Evolutionary conservation across 1,140 invertebrate genomes (phyloP).

Genomic region (Cydia strobilella): DNA sequence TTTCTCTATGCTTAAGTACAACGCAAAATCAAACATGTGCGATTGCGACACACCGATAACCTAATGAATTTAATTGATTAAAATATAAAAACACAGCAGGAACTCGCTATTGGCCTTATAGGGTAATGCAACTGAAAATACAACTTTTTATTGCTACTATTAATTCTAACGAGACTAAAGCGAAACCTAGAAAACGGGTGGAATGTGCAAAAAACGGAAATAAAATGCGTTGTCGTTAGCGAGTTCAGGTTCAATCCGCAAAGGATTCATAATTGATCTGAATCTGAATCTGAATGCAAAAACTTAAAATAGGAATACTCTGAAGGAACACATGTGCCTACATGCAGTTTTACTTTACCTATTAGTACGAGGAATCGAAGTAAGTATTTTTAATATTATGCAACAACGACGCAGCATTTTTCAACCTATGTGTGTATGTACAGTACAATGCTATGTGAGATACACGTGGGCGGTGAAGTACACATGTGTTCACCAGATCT

Average conservation of each 20-base stretch:
- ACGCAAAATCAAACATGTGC: too few species aligned
- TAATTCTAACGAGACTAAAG: background rate
- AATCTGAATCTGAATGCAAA: too few species aligned
- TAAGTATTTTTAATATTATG: too few species aligned
- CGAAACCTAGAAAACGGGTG: background rate
- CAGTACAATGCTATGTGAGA: too few species aligned
- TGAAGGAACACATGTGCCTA: background rate
- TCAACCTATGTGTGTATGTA: too few species aligned
- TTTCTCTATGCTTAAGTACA: too few species aligned
- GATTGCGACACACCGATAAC: too few species aligned
- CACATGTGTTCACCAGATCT: too few species aligned
- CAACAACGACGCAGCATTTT: too few species aligned
- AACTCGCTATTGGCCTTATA: background rate
- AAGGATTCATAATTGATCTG: constrained; percentile 1
- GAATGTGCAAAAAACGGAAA: background rate
- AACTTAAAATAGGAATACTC: background rate
- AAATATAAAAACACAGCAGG: background rate
- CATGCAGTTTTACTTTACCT: background rate
- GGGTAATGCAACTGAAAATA: background rate
- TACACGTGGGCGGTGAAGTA: too few species aligned
- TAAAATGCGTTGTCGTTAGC: constrained; percentile 12
- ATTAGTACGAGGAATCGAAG: too few species aligned
- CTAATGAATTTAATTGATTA: background rate
- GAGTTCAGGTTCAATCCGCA: background rate
- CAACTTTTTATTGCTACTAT: background rate